A percentile compares a stretch with the other conserved stretches of the same genome.
phyloP scores from a whole-genome alignment of 2,113 vertebrate genomes.

The Dolichallabes microphthalmus region DNA sequence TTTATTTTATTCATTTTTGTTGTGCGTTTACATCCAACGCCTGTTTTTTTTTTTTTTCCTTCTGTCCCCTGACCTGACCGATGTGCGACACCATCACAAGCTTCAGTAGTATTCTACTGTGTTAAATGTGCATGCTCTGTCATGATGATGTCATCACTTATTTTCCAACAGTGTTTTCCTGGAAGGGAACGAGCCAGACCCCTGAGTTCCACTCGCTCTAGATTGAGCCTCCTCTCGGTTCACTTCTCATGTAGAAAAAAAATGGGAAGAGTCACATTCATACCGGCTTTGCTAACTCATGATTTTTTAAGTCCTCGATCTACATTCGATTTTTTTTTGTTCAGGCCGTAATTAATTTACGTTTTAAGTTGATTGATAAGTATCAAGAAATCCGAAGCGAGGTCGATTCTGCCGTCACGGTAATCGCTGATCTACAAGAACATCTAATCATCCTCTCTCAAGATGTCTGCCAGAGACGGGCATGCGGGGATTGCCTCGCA shows the following conservation, averaged over 20 bases:
- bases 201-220: neutral
- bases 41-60: too few species aligned
- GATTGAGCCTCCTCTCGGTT: neutral
- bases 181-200: neutral
- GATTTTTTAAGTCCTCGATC: neutral
- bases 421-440: conserved; percentile 38
- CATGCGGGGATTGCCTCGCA: conserved; percentile 33
- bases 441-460: conserved; percentile 37
- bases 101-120: neutral
- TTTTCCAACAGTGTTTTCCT: neutral
- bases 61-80: neutral
- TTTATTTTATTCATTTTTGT: neutral
- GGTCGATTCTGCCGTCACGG: conserved; percentile 9
- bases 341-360: neutral
- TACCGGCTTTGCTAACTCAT: neutral
- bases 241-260: neutral
- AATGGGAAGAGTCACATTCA: too few species aligned
- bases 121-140: neutral
- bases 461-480: conserved; percentile 43
- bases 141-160: neutral
- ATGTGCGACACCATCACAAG: neutral
- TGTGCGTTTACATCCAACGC: neutral
- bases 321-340: too few species aligned
- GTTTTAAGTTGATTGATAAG: conserved; percentile 1
- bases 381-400: conserved; percentile 4